phyloP scores from a whole-genome alignment of 2,888 invertebrate species.

The Bellardia pandia region DNA sequence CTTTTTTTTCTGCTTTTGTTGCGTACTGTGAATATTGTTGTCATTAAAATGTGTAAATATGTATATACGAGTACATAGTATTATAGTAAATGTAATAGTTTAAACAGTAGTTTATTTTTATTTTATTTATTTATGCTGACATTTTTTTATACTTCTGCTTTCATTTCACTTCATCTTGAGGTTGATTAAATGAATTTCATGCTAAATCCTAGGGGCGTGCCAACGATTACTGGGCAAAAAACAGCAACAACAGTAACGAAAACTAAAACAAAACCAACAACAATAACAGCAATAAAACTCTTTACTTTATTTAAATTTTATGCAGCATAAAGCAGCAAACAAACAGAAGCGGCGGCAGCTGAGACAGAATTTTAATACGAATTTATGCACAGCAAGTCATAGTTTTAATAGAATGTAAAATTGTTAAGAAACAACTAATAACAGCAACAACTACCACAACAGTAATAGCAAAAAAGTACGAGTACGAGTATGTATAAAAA shows the following conservation, averaged over 20 bases:
- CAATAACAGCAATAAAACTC: conserved; percentile 42
- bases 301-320: conserved; percentile 62
- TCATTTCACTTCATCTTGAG: conserved; percentile 11
- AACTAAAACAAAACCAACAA: conserved; percentile 23
- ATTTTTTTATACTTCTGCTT: not conserved
- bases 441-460: not conserved
- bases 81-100: conserved; percentile 22
- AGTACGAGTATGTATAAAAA: not conserved
- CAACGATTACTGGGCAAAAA: conserved; percentile 52
- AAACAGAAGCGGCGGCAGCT: conserved; percentile 29
- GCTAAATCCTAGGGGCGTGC: conserved; percentile 56
- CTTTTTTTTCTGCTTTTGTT: not conserved
- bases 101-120: conserved; percentile 40
- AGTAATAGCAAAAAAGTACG: not conserved
- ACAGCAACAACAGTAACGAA: not conserved
- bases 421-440: conserved; percentile 49
- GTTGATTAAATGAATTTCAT: conserved; percentile 43
- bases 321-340: conserved; percentile 32
- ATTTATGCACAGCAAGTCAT: conserved; percentile 48
- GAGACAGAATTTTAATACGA: conserved; percentile 44
- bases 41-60: not conserved
- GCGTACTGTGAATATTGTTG: not conserved
- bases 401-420: conserved; percentile 61
- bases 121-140: conserved; percentile 25
- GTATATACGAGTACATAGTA: too few relatives aligned